Percentiles rank a stretch among this genome's conserved stretches.
These are phyloP conservation scores for Drosophila macrospina DNA, from an alignment of 2,888 invertebrate species.

Conservation along the genomic window DNA sequence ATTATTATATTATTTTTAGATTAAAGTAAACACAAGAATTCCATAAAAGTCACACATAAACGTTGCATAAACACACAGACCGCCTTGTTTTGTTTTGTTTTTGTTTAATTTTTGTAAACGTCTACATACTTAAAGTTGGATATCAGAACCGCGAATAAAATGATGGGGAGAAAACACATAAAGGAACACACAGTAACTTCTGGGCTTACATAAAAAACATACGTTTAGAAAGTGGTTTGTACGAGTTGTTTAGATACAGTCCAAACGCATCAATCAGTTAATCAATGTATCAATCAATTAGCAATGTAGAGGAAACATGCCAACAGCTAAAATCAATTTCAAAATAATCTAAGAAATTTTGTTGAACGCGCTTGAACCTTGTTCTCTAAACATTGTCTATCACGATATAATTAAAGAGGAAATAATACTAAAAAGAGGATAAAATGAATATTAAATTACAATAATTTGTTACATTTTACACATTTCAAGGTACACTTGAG, in stretches of 20 bases:
- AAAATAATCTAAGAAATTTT: slow-evolving; percentile 43
- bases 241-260: slow-evolving; percentile 64
- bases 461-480: slow-evolving; percentile 7
- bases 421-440: slow-evolving; percentile 3
- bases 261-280: slow-evolving; percentile 68
- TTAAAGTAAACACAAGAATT: slow-evolving; percentile 45
- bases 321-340: slow-evolving; percentile 52
- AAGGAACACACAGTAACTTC: slow-evolving; percentile 49
- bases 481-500: slow-evolving; percentile 15
- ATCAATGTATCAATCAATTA: slow-evolving; percentile 52
- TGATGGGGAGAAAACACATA: slow-evolving; percentile 19
- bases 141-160: slow-evolving; percentile 8
- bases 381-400: slow-evolving; percentile 46
- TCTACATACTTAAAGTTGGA: slow-evolving; percentile 43
- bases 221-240: slow-evolving; percentile 34
- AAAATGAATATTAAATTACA: slow-evolving; percentile 16
- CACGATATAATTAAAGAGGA: not conserved
- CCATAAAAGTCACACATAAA: slow-evolving; percentile 81
- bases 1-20: slow-evolving; percentile 19
- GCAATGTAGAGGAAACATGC: slow-evolving; percentile 70
- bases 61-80: slow-evolving; percentile 80
- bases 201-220: slow-evolving; percentile 46
- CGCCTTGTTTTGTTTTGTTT: slow-evolving; percentile 28
- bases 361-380: slow-evolving; percentile 65
- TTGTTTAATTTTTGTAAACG: slow-evolving; percentile 8